These are phyloP conservation scores for Papilio protenor DNA, from an alignment of 2,888 invertebrate genomes.

Conservation along the genomic window DNA sequence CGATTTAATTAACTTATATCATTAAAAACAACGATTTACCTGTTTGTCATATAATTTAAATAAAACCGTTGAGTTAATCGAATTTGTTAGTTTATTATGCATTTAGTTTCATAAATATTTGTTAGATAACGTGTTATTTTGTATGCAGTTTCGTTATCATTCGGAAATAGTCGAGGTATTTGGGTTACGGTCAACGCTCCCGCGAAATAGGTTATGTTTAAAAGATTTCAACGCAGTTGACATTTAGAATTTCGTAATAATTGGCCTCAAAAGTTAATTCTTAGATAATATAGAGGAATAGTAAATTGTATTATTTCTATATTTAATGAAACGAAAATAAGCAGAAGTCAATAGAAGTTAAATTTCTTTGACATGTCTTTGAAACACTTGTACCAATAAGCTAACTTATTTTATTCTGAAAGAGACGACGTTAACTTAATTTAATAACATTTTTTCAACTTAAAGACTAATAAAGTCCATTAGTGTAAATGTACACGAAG, in stretches of 20 bases:
- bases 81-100: not conserved
- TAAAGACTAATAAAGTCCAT: too few species aligned
- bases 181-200: constrained; percentile 62
- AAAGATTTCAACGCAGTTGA: constrained; percentile 62
- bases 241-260: constrained; percentile 7
- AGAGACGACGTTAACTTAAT: too few species aligned
- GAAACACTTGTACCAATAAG: too few species aligned
- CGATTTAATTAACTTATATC: not conserved
- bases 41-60: not conserved
- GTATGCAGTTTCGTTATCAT: constrained; percentile 58
- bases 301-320: not conserved
- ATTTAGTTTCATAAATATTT: not conserved
- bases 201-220: constrained; percentile 56
- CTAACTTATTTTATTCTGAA: too few species aligned
- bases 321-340: too few species aligned
- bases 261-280: not conserved
- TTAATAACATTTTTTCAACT: too few species aligned
- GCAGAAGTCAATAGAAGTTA: too few species aligned
- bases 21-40: not conserved
- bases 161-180: constrained; percentile 54
- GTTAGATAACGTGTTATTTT: constrained; percentile 44
- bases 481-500: too few species aligned
- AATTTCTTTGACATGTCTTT: too few species aligned
- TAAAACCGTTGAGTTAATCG: not conserved
- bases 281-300: not conserved